phyloP scores from a whole-genome alignment of 2,888 invertebrate species.

The Diarsia brunnea region DNA sequence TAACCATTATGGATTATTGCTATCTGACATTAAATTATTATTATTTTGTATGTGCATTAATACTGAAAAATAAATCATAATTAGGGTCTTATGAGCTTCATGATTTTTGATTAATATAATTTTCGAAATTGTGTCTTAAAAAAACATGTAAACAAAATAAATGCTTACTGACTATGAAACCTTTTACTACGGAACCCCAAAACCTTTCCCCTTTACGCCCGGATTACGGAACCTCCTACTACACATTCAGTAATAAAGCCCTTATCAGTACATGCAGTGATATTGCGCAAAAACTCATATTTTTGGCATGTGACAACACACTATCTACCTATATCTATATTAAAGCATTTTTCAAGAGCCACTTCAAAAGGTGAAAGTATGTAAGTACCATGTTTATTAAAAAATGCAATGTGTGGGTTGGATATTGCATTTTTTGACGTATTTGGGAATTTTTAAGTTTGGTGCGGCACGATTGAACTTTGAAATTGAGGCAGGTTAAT shows the following conservation, averaged over 20 bases:
- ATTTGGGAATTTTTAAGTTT: background rate
- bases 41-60: no score
- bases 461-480: slow-evolving; percentile 6
- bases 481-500: background rate
- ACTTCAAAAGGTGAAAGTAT: background rate
- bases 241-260: slow-evolving; percentile 40
- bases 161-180: no score
- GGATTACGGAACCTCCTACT: slow-evolving; percentile 34
- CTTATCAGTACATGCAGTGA: slow-evolving; percentile 52
- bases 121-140: no score
- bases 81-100: no score
- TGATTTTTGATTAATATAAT: no score
- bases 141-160: no score
- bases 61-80: no score
- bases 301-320: slow-evolving; percentile 5
- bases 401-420: slow-evolving; percentile 6
- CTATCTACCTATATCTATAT: slow-evolving; percentile 21
- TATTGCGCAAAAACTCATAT: slow-evolving; percentile 40
- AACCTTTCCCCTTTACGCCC: slow-evolving; percentile 7
- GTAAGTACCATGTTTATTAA: background rate
- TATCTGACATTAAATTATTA: no score
- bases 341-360: slow-evolving; percentile 28
- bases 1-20: no score
- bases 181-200: slow-evolving; percentile 27
- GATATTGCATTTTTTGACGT: slow-evolving; percentile 11